Conservation (phyloP, 2,113 vertebrate species). For the Uropsilus gracilis region DNA sequence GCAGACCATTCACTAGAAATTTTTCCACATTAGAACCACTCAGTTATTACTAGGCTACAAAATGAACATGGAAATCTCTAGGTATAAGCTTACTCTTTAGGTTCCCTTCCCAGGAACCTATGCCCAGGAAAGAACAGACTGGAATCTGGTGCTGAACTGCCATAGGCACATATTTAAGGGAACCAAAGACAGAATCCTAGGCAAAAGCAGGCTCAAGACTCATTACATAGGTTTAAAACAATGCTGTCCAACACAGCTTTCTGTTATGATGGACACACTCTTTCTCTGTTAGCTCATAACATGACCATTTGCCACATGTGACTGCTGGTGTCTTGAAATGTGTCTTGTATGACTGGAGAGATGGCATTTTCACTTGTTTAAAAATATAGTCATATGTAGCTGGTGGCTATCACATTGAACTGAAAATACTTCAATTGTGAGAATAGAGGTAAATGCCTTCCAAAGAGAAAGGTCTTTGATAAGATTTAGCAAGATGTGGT, state of each 20-base stretch:
- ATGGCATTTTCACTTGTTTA: background rate
- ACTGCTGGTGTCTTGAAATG: background rate
- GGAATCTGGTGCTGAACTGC: background rate
- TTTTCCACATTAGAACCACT: background rate
- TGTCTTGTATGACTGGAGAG: background rate
- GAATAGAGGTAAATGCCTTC: background rate
- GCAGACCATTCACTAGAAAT: constrained; percentile 9
- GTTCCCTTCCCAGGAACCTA: background rate
- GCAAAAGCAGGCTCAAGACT: background rate
- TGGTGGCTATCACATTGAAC: background rate
- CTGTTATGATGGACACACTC: background rate
- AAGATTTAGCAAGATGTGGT: background rate
- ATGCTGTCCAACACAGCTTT: background rate
- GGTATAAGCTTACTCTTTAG: background rate
- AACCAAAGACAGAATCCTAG: background rate
- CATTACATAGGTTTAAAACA: background rate
- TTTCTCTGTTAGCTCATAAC: background rate
- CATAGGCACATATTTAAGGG: background rate
- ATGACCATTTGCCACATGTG: background rate
- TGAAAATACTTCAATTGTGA: background rate
- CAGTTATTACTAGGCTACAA: background rate
- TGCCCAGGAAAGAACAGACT: background rate
- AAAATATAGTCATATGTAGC: background rate
- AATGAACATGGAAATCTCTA: background rate
- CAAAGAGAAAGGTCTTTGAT: background rate